A percentile compares a stretch with the other conserved stretches of the same genome.
Conservation (phyloP, 2,888 invertebrate genomes). For the Meliscaeva auricollis region DNA sequence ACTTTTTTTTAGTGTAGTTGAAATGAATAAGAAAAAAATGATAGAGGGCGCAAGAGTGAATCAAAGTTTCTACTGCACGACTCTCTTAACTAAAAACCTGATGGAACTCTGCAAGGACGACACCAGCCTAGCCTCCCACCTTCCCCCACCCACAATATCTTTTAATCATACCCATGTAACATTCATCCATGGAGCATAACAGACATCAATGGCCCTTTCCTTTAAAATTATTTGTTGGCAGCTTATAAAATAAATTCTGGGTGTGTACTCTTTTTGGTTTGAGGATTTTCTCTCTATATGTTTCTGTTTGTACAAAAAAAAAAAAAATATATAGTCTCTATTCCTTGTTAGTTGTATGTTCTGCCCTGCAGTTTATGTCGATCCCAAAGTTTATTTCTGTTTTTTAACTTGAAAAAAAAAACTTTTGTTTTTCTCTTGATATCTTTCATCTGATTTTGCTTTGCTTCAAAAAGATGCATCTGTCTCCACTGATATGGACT, state of each 20-base stretch:
- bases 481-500: constrained; percentile 55
- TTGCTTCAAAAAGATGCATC: constrained; percentile 17
- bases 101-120: constrained; percentile 46
- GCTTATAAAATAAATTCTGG: constrained; percentile 60
- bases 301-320: too few relatives aligned
- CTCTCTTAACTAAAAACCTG: constrained; percentile 31
- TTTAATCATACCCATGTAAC: constrained; percentile 57
- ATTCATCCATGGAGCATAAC: constrained; percentile 55
- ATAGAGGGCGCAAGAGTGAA: constrained; percentile 23
- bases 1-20: constrained; percentile 21
- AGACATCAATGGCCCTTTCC: constrained; percentile 61
- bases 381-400: constrained; percentile 53
- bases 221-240: constrained; percentile 61
- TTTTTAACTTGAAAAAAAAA: background rate
- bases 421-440: constrained; percentile 39
- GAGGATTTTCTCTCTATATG: constrained; percentile 29
- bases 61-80: constrained; percentile 9
- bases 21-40: constrained; percentile 28
- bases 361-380: constrained; percentile 44
- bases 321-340: constrained; percentile 36
- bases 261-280: constrained; percentile 36
- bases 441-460: constrained; percentile 60
- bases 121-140: constrained; percentile 9
- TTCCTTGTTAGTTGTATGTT: constrained; percentile 44
- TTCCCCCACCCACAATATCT: constrained; percentile 17